phyloP scores from a whole-genome alignment of 2,113 vertebrate species.

The Tupaia chinensis region DNA sequence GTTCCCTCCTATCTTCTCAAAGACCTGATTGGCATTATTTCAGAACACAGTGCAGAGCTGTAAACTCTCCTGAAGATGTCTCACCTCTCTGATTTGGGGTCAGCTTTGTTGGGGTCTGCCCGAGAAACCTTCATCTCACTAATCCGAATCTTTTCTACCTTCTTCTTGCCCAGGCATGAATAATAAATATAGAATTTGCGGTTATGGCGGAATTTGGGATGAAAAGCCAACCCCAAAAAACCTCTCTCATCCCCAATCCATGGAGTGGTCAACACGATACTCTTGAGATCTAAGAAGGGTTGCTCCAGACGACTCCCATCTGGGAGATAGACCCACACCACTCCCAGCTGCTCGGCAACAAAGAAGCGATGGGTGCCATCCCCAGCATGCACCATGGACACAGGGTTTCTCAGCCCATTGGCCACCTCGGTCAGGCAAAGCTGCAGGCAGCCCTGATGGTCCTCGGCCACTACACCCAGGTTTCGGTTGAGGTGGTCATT shows the following conservation, averaged over 20 bases:
- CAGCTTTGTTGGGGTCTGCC: slow-evolving; percentile 89
- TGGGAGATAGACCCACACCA: slow-evolving; percentile 91
- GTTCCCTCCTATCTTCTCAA: rapidly evolving
- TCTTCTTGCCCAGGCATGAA: slow-evolving; percentile 85
- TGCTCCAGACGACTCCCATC: slow-evolving; percentile 89
- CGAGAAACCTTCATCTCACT: slow-evolving; percentile 90
- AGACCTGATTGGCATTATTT: rapidly evolving
- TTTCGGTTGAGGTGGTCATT: slow-evolving; percentile 85
- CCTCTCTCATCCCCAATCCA: slow-evolving; percentile 93
- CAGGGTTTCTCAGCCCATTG: slow-evolving; percentile 90
- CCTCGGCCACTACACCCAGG: slow-evolving; percentile 86
- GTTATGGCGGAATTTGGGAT: slow-evolving; percentile 89
- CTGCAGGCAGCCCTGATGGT: slow-evolving; percentile 89
- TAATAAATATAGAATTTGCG: slow-evolving; percentile 93
- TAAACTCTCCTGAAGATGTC: rapidly evolving
- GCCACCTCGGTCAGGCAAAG: slow-evolving; percentile 91
- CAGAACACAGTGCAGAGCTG: rapidly evolving
- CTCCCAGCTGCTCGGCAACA: slow-evolving; percentile 90
- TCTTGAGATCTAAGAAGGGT: slow-evolving; percentile 92
- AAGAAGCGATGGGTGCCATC: slow-evolving; percentile 91
- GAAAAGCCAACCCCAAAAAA: slow-evolving; percentile 93
- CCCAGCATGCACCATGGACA: slow-evolving; percentile 88
- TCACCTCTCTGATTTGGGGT: slow-evolving; percentile 91
- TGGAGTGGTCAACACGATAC: slow-evolving; percentile 87
- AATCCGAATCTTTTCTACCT: slow-evolving; percentile 90